A percentile compares a stretch with the other conserved stretches of the same genome.
Evolutionary conservation across 1,140 invertebrate species (phyloP).

Genomic region (Gonioctena quinquepunctata): DNA sequence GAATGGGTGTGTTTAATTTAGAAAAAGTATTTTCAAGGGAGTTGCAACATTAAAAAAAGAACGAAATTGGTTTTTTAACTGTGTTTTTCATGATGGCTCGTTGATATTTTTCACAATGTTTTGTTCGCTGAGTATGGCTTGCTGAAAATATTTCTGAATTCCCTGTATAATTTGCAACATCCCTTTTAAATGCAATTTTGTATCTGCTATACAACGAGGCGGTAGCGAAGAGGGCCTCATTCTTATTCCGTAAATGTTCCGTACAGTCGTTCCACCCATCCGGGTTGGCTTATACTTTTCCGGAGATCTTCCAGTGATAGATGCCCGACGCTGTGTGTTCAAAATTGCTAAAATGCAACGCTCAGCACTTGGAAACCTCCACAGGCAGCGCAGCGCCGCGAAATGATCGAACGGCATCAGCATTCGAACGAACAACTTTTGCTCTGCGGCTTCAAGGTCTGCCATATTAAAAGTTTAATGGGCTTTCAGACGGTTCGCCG

Average conservation of each 20-base stretch:
- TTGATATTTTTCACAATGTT: too few species aligned
- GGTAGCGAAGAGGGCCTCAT: conserved; percentile 21
- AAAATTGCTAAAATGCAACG: conserved; percentile 38
- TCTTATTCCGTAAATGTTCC: conserved; percentile 43
- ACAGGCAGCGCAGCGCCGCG: background rate
- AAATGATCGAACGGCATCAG: background rate
- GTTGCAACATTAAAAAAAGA: too few species aligned
- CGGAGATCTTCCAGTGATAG: conserved; percentile 32
- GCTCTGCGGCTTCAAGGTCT: background rate
- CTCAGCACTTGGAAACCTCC: conserved; percentile 14
- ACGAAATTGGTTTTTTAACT: too few species aligned
- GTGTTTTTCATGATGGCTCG: too few species aligned
- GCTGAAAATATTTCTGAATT: too few species aligned
- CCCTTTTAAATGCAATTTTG: conserved; percentile 29
- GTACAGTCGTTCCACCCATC: conserved; percentile 52
- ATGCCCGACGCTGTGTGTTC: conserved; percentile 34
- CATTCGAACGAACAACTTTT: background rate
- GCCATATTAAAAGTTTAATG: background rate
- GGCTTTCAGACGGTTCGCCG: background rate
- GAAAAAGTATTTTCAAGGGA: too few species aligned
- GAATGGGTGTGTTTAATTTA: too few species aligned
- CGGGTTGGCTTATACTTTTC: conserved; percentile 36
- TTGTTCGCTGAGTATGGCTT: too few species aligned
- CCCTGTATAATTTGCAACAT: too few species aligned
- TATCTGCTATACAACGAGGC: conserved; percentile 7